Conservation (phyloP, 2,113 vertebrate species). For the Girardinichthys multiradiatus region DNA sequence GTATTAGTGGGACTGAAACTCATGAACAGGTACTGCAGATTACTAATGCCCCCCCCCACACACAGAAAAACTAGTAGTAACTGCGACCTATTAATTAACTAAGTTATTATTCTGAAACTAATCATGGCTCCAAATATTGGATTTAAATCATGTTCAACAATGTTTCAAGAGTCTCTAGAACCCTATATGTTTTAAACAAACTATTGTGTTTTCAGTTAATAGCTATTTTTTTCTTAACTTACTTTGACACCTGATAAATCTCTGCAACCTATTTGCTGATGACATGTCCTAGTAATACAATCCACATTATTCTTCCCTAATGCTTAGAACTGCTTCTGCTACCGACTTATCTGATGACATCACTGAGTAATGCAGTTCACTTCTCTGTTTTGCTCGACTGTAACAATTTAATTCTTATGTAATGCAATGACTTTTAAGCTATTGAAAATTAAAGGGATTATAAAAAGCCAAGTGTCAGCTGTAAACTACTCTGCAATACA, state of each 20-base stretch:
- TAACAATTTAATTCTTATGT: conserved; percentile 68
- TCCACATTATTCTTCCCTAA: conserved; percentile 52
- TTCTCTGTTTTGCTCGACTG: conserved; percentile 58
- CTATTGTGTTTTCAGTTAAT: conserved; percentile 3
- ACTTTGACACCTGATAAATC: conserved; percentile 28
- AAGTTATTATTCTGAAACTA: no score
- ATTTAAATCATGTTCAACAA: no score
- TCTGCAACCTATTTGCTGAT: conserved; percentile 68
- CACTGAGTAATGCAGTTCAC: conserved; percentile 72
- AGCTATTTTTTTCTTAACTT: conserved; percentile 3
- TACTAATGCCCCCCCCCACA: no score
- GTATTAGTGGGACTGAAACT: no score
- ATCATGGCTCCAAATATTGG: no score
- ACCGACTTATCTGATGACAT: conserved; percentile 81
- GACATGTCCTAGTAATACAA: conserved; percentile 75
- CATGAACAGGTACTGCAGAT: no score
- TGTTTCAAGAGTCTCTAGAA: background rate
- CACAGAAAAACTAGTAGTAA: no score
- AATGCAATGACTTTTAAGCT: conserved; percentile 75
- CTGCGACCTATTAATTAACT: no score
- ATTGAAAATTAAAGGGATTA: conserved; percentile 66
- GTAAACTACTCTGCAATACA: conserved; percentile 35
- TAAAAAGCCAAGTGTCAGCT: conserved; percentile 49
- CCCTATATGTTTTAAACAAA: background rate
- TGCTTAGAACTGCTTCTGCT: conserved; percentile 53